Base-by-base conservation (phyloP, 2,888 invertebrate genomes). In the Fragum whitleyi region DNA sequence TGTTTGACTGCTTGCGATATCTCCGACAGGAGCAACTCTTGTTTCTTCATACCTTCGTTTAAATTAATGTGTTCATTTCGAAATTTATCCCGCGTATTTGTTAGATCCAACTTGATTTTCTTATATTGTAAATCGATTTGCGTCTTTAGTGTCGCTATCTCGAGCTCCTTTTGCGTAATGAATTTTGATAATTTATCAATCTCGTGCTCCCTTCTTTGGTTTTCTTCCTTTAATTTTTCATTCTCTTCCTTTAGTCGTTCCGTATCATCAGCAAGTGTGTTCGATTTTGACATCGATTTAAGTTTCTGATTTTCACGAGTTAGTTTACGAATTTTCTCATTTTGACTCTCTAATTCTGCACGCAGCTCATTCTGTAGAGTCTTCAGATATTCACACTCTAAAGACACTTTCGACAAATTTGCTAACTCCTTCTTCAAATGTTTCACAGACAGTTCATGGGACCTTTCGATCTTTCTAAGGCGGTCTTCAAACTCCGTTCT, bases 51-150 rank as follows among this genome's bases (percentile, higher is more conserved):
- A 21, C 72, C 81, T 0, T 57, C 61, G 36, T 85, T 77, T 14
- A 85, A 61, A n/a, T 53, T 77, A 23, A 77, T 79, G 29, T 81
- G 84, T 29, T 85, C 84, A 57, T 47, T 76, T 39, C 77, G 69
- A 32, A 81, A 85, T 39, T 71, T 85, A 53, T 81, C 81, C 16
- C 81, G 57, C 1, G 84, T 85, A 32, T 81, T 85, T 32, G 77
- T 77, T 7, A 85, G 53, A 47, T 85, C 81, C 7, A 80, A 59
- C 29, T 85, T 79, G 11, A 85, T 76, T 47, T 76, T 74, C 57
- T 77, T 81, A 28, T 85, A 85, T 9, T 85, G 84, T 21, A 67
- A 55, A 28, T 85, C 84, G 14, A 81, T 76, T 16, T 78, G 67
- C 9, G 62, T 59, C 36, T 85, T 85, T 55, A 85, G 23, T 42